Conservation (phyloP, 2,888 invertebrate species). For the Lasiommata megera region DNA sequence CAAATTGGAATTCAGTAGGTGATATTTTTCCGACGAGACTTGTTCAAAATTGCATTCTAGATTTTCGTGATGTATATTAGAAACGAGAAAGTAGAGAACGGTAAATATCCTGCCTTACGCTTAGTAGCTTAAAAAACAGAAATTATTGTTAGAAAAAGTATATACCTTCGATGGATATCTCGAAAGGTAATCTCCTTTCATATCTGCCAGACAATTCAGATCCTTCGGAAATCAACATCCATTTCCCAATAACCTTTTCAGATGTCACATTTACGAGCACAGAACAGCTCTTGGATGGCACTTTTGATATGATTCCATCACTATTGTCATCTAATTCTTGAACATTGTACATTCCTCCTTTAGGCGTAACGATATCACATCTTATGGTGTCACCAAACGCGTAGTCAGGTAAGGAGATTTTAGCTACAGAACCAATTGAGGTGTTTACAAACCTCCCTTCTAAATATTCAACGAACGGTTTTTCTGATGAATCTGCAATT, state of each 20-base stretch:
- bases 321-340: slow-evolving; percentile 43
- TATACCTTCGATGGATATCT: slow-evolving; percentile 61
- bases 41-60: too few relatives aligned
- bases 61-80: too few relatives aligned
- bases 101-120: too few relatives aligned
- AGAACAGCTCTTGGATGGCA: slow-evolving; percentile 45
- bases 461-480: slow-evolving; percentile 21
- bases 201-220: slow-evolving; percentile 33
- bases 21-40: too few relatives aligned
- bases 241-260: slow-evolving; percentile 50
- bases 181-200: slow-evolving; percentile 56
- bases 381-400: slow-evolving; percentile 38
- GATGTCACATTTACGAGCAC: slow-evolving; percentile 43
- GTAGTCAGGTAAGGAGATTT: slow-evolving; percentile 36
- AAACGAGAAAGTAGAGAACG: too few relatives aligned
- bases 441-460: slow-evolving; percentile 23
- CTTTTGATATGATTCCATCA: slow-evolving; percentile 40
- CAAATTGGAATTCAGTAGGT: too few relatives aligned
- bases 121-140: too few relatives aligned
- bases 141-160: background rate
- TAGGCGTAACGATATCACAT: slow-evolving; percentile 53
- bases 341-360: slow-evolving; percentile 44
- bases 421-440: slow-evolving; percentile 34
- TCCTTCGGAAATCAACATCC: slow-evolving; percentile 56
- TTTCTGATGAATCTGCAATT: slow-evolving; percentile 8